Evolutionary conservation across 2,888 invertebrate genomes (phyloP).

Genomic region (Polyploca ridens): DNA sequence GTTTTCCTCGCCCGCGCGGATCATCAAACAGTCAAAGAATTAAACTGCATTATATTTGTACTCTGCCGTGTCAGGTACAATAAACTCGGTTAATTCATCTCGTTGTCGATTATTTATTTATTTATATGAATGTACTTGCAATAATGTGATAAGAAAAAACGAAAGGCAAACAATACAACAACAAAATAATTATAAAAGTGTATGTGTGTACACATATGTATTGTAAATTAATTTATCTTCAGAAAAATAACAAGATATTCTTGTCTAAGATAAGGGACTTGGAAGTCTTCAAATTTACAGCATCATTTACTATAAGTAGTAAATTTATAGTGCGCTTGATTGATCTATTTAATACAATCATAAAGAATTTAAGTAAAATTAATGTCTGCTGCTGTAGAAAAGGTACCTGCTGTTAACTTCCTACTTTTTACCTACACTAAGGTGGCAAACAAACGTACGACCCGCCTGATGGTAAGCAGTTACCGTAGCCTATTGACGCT

Average conservation of each 20-base stretch:
- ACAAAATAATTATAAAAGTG: slow-evolving; percentile 5
- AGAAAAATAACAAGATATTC: background rate
- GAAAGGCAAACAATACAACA: background rate
- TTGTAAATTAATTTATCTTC: background rate
- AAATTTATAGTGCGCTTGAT: no score
- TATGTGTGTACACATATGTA: background rate
- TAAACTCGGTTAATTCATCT: background rate
- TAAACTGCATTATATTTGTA: no score
- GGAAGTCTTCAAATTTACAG: background rate
- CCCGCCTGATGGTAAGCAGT: no score
- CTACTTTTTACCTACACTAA: no score
- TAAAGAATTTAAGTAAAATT: no score
- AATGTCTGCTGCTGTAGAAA: no score
- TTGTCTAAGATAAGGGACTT: background rate
- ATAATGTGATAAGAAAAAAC: background rate
- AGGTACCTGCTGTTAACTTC: no score
- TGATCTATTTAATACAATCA: no score
- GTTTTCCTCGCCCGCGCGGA: no score
- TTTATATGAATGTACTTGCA: background rate
- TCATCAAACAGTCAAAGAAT: no score
- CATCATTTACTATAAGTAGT: background rate
- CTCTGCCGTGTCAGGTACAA: background rate
- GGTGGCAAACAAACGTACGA: no score
- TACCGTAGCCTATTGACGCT: no score
- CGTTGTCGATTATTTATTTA: background rate